A percentile compares a stretch with the other conserved stretches of the same genome.
These are phyloP conservation scores for Parnassius mnemosyne DNA, from an alignment of 2,888 invertebrate species.

Conservation along the genomic window DNA sequence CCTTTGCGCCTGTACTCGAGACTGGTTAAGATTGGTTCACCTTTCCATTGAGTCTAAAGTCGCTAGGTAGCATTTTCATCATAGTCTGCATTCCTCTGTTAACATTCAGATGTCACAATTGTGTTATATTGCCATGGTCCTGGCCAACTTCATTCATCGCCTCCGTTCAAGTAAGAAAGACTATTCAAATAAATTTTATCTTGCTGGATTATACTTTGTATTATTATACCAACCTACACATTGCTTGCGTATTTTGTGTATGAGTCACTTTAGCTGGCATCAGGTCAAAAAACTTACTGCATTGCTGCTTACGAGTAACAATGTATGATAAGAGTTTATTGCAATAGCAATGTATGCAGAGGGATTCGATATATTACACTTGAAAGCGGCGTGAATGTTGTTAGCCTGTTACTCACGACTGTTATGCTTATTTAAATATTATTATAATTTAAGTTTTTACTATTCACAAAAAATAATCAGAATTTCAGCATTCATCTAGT, in stretches of 20 bases:
- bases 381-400: slow-evolving; percentile 12
- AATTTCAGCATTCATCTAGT: too few relatives aligned
- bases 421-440: slow-evolving; percentile 5
- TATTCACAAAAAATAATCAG: too few relatives aligned
- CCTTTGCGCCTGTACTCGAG: too few relatives aligned
- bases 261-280: slow-evolving; percentile 16
- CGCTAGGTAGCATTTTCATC: too few relatives aligned
- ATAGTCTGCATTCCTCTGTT: too few relatives aligned
- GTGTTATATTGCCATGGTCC: too few relatives aligned
- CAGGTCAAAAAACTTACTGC: slow-evolving; percentile 25
- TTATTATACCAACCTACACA: slow-evolving; percentile 15
- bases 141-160: too few relatives aligned
- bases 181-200: slow-evolving; percentile 17
- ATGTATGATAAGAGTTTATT: slow-evolving; percentile 8
- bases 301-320: slow-evolving; percentile 17
- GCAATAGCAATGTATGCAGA: slow-evolving; percentile 17
- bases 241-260: slow-evolving; percentile 13
- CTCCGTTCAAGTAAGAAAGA: neutral
- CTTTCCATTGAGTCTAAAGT: too few relatives aligned
- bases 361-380: slow-evolving; percentile 6
- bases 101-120: too few relatives aligned
- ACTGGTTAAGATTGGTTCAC: too few relatives aligned
- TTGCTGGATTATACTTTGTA: slow-evolving; percentile 7
- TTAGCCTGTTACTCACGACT: slow-evolving; percentile 21
- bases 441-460: too few relatives aligned